A percentile compares a stretch with the other conserved stretches of the same genome.
These are phyloP conservation scores for Heteractis magnifica DNA, from an alignment of 92 coral and sea anemone species.

Conservation along the genomic window DNA sequence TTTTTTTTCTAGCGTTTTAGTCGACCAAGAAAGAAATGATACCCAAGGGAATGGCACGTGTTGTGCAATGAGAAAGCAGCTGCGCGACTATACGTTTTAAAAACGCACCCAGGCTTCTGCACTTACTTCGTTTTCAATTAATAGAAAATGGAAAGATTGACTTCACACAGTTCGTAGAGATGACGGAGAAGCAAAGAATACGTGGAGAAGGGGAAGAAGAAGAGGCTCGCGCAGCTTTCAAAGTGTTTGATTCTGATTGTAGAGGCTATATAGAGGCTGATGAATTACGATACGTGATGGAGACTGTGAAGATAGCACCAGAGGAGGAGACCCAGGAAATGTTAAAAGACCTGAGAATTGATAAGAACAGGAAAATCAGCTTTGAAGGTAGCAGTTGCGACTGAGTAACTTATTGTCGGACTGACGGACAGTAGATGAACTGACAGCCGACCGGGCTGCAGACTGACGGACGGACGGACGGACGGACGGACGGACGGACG, in stretches of 20 bases:
- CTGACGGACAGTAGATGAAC: too few species aligned
- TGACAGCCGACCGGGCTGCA: too few species aligned
- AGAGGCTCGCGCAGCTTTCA: slow-evolving; percentile 59
- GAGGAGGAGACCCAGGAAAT: slow-evolving; percentile 53
- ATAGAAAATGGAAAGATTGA: slow-evolving; percentile 63
- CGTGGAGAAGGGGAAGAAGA: slow-evolving; percentile 51
- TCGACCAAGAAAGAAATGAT: too few species aligned
- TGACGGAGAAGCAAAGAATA: slow-evolving; percentile 68
- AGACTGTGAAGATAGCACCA: slow-evolving; percentile 47
- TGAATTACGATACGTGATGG: slow-evolving; percentile 56
- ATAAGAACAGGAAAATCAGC: slow-evolving; percentile 52
- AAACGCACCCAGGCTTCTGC: background rate
- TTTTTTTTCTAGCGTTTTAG: too few species aligned
- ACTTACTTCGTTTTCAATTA: too few species aligned
- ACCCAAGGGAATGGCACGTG: too few species aligned
- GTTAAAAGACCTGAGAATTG: slow-evolving; percentile 44
- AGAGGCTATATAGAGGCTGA: slow-evolving; percentile 69
- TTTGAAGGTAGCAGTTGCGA: slow-evolving; percentile 54
- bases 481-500: too few species aligned
- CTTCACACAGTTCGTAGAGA: slow-evolving; percentile 53
- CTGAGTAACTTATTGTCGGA: background rate
- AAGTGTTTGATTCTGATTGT: slow-evolving; percentile 72
- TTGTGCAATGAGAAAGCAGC: too few species aligned
- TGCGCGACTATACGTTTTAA: too few species aligned
- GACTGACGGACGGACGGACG: too few species aligned